phyloP scores from a whole-genome alignment of 2,888 invertebrate genomes.

The Dicyrtomina minuta region DNA sequence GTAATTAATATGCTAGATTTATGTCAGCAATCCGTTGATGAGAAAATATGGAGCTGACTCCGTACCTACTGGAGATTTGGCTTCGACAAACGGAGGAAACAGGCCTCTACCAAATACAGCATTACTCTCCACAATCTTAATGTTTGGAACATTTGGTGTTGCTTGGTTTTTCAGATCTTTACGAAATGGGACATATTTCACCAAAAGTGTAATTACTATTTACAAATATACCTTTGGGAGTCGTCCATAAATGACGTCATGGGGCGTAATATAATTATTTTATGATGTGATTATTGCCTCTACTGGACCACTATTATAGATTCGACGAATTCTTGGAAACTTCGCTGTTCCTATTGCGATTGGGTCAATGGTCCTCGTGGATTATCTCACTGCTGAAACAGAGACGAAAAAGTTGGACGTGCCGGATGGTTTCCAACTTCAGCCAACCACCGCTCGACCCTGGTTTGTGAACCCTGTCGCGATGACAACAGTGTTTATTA shows the following conservation, averaged over 20 bases:
- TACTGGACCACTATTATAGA: slow-evolving; percentile 54
- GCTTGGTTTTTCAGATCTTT: slow-evolving; percentile 60
- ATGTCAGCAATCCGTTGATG: background rate
- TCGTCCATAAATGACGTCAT: background rate
- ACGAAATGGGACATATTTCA: slow-evolving; percentile 62
- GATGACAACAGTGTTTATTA: slow-evolving; percentile 59
- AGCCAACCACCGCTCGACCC: slow-evolving; percentile 34
- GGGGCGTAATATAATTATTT: background rate
- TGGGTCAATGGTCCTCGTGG: slow-evolving; percentile 57
- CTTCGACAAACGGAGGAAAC: too few relatives aligned
- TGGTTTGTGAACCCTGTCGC: slow-evolving; percentile 80
- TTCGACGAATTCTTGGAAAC: slow-evolving; percentile 59
- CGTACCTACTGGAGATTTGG: background rate
- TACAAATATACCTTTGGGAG: background rate
- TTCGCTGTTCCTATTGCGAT: slow-evolving; percentile 61
- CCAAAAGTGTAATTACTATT: slow-evolving; percentile 30
- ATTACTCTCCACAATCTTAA: slow-evolving; percentile 59
- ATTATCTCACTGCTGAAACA: slow-evolving; percentile 56
- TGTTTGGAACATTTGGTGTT: slow-evolving; percentile 61
- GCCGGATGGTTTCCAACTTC: slow-evolving; percentile 57
- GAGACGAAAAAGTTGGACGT: slow-evolving; percentile 59
- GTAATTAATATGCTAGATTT: background rate
- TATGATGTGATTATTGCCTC: background rate
- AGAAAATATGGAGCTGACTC: too few relatives aligned
- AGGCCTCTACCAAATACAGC: slow-evolving; percentile 62